Conservation (phyloP, 2,888 invertebrate genomes). For the Xestia c-nigrum region DNA sequence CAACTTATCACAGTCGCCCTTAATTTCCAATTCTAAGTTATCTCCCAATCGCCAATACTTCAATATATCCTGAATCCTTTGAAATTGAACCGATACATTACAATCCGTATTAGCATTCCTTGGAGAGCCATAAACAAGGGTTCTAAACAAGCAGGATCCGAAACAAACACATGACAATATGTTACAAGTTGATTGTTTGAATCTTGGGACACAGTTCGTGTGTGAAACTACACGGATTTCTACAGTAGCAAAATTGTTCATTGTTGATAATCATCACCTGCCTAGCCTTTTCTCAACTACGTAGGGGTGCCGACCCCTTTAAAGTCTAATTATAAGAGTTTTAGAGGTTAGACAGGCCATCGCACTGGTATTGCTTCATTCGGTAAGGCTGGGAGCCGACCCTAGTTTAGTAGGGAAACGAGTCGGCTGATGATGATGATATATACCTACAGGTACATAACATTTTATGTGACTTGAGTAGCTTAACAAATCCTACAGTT, state of each 20-base stretch:
- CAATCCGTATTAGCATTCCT: conserved; percentile 40
- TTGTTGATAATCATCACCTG: not conserved
- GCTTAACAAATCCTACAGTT: not conserved
- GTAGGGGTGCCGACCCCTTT: not conserved
- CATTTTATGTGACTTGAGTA: not conserved
- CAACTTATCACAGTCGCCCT: not conserved
- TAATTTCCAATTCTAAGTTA: conserved; percentile 28
- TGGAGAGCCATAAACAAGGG: conserved; percentile 37
- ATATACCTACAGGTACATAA: not conserved
- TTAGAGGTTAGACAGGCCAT: not conserved
- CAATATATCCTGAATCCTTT: conserved; percentile 26
- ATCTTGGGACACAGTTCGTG: conserved; percentile 6
- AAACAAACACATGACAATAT: conserved; percentile 37
- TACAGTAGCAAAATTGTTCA: not conserved
- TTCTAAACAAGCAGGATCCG: conserved; percentile 26
- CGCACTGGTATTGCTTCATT: not conserved
- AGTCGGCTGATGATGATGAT: not conserved
- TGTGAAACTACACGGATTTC: not conserved
- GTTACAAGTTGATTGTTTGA: conserved; percentile 15
- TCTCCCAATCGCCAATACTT: conserved; percentile 25
- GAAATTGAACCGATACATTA: conserved; percentile 40
- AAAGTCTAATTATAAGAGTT: not conserved
- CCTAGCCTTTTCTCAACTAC: not conserved
- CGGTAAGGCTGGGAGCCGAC: not conserved
- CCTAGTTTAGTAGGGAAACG: too few relatives aligned